phyloP scores from a whole-genome alignment of 92 coral and sea anemone species.

The Micromussa lordhowensis region DNA sequence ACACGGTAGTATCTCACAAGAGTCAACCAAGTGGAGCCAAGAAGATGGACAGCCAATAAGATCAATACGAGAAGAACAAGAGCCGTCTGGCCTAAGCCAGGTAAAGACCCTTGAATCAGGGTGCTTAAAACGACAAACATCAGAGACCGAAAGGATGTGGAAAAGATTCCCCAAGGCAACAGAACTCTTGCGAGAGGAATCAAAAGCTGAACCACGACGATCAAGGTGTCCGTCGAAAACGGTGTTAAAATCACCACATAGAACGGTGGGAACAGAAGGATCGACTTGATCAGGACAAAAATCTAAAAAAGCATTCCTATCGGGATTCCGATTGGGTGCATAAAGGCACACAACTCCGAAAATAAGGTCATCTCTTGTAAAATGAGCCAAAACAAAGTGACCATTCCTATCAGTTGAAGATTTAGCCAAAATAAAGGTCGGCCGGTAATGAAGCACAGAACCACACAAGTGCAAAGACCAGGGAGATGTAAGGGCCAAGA shows the following conservation, averaged over 20 bases:
- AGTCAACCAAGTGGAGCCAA: too few relatives aligned
- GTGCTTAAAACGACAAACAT: too few relatives aligned
- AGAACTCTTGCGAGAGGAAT: too few relatives aligned
- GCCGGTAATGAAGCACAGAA: constrained; percentile 9
- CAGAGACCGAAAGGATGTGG: too few relatives aligned
- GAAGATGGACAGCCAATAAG: too few relatives aligned
- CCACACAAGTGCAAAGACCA: constrained; percentile 27
- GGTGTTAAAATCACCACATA: constrained; percentile 41
- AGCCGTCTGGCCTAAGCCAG: too few relatives aligned
- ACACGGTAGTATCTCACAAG: too few relatives aligned
- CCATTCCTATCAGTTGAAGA: constrained; percentile 9
- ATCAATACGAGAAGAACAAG: too few relatives aligned
- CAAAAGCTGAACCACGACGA: neutral
- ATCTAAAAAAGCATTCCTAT: constrained; percentile 1
- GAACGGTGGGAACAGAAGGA: constrained; percentile 17
- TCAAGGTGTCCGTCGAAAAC: constrained; percentile 16
- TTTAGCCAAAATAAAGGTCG: neutral
- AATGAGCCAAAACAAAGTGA: constrained; percentile 10
- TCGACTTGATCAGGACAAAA: neutral
- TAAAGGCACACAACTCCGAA: constrained; percentile 19
- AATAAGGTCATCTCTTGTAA: neutral
- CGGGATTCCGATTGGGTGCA: constrained; percentile 56
- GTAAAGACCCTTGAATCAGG: too few relatives aligned
- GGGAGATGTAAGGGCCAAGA: neutral
- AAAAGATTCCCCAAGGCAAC: too few relatives aligned